These are phyloP conservation scores for Macroglossus sobrinus DNA, from an alignment of 2,113 vertebrate genomes.

Conservation along the genomic window DNA sequence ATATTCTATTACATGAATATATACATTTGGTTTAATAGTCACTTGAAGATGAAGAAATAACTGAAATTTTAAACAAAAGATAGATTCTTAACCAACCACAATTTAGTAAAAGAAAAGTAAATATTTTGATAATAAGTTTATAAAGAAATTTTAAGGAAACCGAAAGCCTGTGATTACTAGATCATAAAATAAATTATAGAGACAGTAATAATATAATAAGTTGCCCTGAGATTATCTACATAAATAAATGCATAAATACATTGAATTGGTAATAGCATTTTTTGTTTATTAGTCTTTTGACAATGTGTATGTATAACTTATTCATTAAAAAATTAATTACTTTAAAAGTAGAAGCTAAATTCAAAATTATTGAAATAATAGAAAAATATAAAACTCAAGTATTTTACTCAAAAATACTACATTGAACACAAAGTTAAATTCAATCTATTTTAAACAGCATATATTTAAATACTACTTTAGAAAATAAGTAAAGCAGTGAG, in stretches of 20 bases:
- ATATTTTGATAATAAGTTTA: neutral
- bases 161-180: neutral
- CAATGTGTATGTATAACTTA: neutral
- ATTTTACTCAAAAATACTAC: neutral
- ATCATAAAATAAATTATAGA: neutral
- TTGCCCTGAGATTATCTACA: neutral
- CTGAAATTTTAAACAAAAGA: neutral
- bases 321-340: neutral
- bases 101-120: neutral
- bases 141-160: neutral
- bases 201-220: neutral
- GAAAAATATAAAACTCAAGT: neutral
- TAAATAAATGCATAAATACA: neutral
- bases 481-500: neutral
- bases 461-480: neutral
- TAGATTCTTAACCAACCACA: neutral
- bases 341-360: neutral
- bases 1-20: neutral
- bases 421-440: neutral
- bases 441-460: neutral
- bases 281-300: neutral
- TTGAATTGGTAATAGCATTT: neutral
- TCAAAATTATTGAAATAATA: neutral
- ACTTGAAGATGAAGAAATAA: neutral
- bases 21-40: neutral